Conservation (phyloP, 2,797 vertebrate species). For the Sebastes cheni region DNA sequence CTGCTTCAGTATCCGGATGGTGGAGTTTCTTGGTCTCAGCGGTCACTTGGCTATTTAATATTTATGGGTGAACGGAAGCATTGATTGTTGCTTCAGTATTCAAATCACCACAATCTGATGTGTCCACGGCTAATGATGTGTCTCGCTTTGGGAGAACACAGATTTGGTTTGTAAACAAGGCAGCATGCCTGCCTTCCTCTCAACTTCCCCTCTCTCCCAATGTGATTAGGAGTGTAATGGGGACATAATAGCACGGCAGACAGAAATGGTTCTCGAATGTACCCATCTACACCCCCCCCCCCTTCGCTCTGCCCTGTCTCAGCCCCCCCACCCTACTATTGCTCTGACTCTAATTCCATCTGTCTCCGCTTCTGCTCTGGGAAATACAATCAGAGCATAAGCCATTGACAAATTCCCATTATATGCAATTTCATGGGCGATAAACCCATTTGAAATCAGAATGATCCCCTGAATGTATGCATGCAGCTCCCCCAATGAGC, state of each 20-base stretch:
- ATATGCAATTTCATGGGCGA: conserved; percentile 77
- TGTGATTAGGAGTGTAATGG: conserved; percentile 59
- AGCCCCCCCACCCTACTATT: background rate
- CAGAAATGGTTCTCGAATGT: conserved; percentile 42
- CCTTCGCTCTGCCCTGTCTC: background rate
- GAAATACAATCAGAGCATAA: conserved; percentile 73
- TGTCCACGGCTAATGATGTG: conserved; percentile 40
- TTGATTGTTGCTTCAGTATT: conserved; percentile 37
- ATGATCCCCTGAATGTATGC: conserved; percentile 60
- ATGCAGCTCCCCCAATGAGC: conserved; percentile 50
- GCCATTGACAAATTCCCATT: conserved; percentile 74
- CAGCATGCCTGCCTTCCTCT: conserved; percentile 15
- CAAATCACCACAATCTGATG: conserved; percentile 32
- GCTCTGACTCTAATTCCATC: conserved; percentile 36
- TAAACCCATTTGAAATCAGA: conserved; percentile 75
- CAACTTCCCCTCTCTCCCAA: conserved; percentile 19
- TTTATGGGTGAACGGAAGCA: conserved; percentile 20
- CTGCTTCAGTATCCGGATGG: background rate
- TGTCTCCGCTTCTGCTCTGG: conserved; percentile 47
- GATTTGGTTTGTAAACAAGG: conserved; percentile 59
- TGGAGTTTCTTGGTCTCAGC: background rate
- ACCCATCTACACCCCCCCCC: background rate
- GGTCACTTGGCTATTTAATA: conserved; percentile 15
- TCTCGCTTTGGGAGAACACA: conserved; percentile 36
- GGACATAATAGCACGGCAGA: conserved; percentile 52